Evolutionary conservation across 2,888 invertebrate species (phyloP).

Genomic region (Athalia circularis): DNA sequence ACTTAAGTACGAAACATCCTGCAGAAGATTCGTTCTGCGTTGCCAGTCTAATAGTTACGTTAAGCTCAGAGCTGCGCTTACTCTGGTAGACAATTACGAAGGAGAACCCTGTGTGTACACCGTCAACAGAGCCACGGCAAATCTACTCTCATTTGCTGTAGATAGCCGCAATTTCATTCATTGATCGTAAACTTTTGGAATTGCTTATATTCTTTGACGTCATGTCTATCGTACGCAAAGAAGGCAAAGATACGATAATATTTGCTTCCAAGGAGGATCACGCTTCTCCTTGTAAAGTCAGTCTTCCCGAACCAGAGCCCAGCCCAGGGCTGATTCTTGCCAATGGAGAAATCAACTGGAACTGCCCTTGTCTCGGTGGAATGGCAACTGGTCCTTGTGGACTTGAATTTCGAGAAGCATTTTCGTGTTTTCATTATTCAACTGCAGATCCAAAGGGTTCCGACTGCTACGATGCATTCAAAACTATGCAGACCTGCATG

Average conservation of each 20-base stretch:
- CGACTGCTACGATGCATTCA: slow-evolving; percentile 94
- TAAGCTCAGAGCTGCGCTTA: slow-evolving; percentile 78
- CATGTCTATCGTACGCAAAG: slow-evolving; percentile 68
- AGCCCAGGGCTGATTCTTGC: slow-evolving; percentile 88
- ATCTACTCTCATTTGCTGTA: slow-evolving; percentile 68
- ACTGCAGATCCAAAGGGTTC: slow-evolving; percentile 93
- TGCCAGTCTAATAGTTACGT: slow-evolving; percentile 76
- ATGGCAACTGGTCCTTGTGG: slow-evolving; percentile 98
- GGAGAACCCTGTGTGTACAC: slow-evolving; percentile 76
- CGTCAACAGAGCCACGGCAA: slow-evolving; percentile 76
- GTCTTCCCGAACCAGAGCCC: slow-evolving; percentile 83
- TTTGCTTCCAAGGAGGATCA: slow-evolving; percentile 90
- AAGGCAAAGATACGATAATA: slow-evolving; percentile 88
- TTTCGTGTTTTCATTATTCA: slow-evolving; percentile 96
- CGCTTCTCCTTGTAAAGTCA: slow-evolving; percentile 81
- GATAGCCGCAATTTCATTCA: slow-evolving; percentile 65
- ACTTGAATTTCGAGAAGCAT: slow-evolving; percentile 93
- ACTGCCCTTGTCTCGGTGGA: slow-evolving; percentile 97
- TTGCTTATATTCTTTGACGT: neutral
- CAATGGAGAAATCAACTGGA: slow-evolving; percentile 96
- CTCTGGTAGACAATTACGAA: slow-evolving; percentile 75
- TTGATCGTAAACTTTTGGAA: neutral
- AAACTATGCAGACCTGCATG: slow-evolving; percentile 94
- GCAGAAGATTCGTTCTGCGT: slow-evolving; percentile 76
- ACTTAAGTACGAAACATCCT: slow-evolving; percentile 75